Evolutionary conservation across 2,888 invertebrate genomes (phyloP), one percentile per base, ranked within the genome.

Genomic region (Drosophila peninsularis): DNA sequence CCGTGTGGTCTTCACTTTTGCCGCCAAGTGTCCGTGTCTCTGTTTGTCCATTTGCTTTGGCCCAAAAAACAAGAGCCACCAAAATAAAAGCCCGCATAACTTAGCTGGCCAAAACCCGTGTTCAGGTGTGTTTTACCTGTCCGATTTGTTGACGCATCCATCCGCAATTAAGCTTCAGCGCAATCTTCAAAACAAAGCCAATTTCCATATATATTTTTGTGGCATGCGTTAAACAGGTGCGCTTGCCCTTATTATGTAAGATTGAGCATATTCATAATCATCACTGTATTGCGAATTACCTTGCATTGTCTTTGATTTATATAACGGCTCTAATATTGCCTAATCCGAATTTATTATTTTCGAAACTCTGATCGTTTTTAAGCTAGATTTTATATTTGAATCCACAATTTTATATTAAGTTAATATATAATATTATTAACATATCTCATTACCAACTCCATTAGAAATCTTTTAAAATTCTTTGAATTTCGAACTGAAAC

Each of bases 1-100:
- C 71, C 84, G 70, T 87, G 73, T 62, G 80, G 80, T 80, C 80
- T 74, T 82, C 82, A 82, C 82, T 87, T 74, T 84, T 74, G 80
- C 56, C 80, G 62, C 58, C 82, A 82, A 78, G 75, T 74, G 78
- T 74, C 70, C 80, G 73, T 86, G 67, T 74, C 82, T 75, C 64
- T 87, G 78, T 87, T 82, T 79, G 74, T 75, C 75, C 69, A 83
- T 71, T 69, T 77, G 77, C 80, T 79, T 75, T 82, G 66, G 69
- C 72, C 58, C 67, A 69, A 74, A 71, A 80, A 77, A 65, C 45
- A 45, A 68, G 53, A 58, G 19, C 24, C 21, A 14, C 30, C 52
- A 17, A 42, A 21, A 55, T 32, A 53, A 21, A n/a, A 30, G 3
- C 10, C 19, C 17, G 47, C 19, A 45, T 61, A 66, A 37, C 39